Base-by-base conservation (phyloP, 2,113 vertebrate genomes). In the Rattus rattus region DNA sequence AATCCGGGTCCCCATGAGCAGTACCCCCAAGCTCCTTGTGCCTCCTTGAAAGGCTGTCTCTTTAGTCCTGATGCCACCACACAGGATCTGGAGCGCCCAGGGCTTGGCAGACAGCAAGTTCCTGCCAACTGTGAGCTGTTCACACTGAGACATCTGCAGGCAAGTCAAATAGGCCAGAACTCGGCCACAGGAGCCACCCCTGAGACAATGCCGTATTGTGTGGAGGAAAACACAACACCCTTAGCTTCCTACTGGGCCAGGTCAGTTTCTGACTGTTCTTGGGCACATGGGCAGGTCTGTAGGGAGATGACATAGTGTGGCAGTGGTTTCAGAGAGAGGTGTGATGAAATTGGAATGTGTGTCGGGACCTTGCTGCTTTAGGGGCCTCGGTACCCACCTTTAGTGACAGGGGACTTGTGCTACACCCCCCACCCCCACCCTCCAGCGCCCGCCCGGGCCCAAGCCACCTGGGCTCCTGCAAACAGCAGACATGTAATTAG, bases 401-500 rank as follows among this genome's bases (percentile, higher is more conserved):
- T 92, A 69, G 88, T 43, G 90, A 83, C 90, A 77, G 49, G 56
- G 22, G 5, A 10, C 56, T 80, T 4, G 11, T 7, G 33, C 88
- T 39, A 54, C 52, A 54, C 7, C 39, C 92, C 11, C n/a, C 94
- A 88, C 73, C 87, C 36, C 96, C 75, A 56, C 14, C 67, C 65
- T 30, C 65, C 30, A 30, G 4, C 30, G 30, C 67, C 63, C 69
- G 13, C 36, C 36, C 86, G 90, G 95, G 92, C 94, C 90, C 56
- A 30, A 88, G 97, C 95, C 97, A 96, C 97, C 97, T 90, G 96
- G 97, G 95, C 94, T 95, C 98, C 95, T 84, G 97, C 84, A n/a
- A 95, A 95, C 95, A 97, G 91, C 97, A 97, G 96, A 93, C 80
- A 0, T 90, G 92, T 91, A 97, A 98, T 98, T 96, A 98, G 96